Conservation (phyloP, 2,113 vertebrate species). For the Eurystomus gularis region DNA sequence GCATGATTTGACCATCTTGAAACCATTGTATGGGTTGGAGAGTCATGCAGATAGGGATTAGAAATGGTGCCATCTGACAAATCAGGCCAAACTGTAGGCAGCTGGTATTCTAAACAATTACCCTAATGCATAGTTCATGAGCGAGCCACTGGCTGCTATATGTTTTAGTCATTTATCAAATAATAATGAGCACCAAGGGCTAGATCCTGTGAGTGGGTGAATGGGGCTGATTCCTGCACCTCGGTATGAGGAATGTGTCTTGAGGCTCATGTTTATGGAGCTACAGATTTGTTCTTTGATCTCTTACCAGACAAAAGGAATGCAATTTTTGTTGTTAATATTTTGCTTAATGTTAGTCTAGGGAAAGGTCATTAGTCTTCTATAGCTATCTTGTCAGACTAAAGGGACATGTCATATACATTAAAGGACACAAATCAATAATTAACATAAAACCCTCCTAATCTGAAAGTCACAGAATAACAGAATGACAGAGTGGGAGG, state of each 20-base stretch:
- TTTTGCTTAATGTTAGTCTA: not conserved
- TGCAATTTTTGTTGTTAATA: slow-evolving; percentile 38
- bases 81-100: not conserved
- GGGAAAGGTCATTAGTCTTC: not conserved
- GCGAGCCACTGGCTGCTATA: not conserved
- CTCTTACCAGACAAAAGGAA: slow-evolving; percentile 31
- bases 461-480: not conserved
- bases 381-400: not conserved
- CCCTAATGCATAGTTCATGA: slow-evolving; percentile 18
- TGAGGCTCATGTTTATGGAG: not conserved
- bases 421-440: slow-evolving; percentile 33
- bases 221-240: not conserved
- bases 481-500: not conserved
- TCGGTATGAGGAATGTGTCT: not conserved
- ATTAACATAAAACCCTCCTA: not conserved
- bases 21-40: not conserved
- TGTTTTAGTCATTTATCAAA: slow-evolving; percentile 8
- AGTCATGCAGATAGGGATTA: not conserved
- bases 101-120: not conserved
- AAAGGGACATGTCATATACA: not conserved
- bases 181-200: not conserved
- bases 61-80: not conserved
- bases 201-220: not conserved
- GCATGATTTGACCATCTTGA: not conserved
- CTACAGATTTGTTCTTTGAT: slow-evolving; percentile 46